These are phyloP conservation scores for Nyctibius bracteatus DNA, from an alignment of 2,113 vertebrate genomes.

Conservation along the genomic window DNA sequence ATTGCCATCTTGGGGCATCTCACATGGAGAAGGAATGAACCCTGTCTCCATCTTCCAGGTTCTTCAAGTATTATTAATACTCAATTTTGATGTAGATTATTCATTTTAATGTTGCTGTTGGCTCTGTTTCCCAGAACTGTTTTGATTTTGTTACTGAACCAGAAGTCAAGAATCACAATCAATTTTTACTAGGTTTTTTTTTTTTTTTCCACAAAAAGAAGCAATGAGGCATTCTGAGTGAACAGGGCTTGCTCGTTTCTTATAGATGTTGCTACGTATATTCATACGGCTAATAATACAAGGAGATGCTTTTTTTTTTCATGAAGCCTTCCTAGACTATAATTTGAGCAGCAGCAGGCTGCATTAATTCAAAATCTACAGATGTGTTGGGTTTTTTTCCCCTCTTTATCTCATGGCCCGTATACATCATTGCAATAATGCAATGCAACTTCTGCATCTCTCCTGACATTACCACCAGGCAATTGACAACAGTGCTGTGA, in stretches of 20 bases:
- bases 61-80: background rate
- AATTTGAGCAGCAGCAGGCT: background rate
- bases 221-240: background rate
- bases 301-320: background rate
- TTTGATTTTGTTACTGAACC: background rate
- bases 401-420: background rate
- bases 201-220: background rate
- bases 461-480: background rate
- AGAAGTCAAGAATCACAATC: background rate
- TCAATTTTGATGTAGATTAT: background rate
- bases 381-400: fast-evolving
- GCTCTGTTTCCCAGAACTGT: background rate
- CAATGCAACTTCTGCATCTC: background rate
- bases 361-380: background rate
- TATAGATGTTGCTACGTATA: background rate
- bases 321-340: background rate
- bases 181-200: background rate
- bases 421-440: background rate
- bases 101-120: background rate
- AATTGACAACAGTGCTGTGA: background rate
- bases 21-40: background rate
- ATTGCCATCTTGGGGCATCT: background rate
- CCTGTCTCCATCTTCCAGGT: background rate
- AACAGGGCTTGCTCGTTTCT: background rate
- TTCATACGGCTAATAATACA: background rate